Percentiles rank a stretch among this genome's conserved stretches.
phyloP scores from a whole-genome alignment of 2,797 vertebrate species.

The Bradypodion ventrale region DNA sequence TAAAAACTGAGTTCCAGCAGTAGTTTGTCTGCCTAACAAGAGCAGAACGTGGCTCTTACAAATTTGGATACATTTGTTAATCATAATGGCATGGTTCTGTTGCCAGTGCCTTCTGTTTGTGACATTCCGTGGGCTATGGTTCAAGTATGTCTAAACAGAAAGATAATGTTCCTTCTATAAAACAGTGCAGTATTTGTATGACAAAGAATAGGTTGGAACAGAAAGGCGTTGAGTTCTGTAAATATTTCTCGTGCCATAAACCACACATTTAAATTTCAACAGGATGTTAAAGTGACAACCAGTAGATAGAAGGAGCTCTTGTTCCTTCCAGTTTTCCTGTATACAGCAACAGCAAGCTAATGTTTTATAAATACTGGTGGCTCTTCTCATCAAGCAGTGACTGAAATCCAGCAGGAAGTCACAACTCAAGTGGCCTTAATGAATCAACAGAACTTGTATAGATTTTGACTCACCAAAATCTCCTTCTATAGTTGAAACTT shows the following conservation, averaged over 20 bases:
- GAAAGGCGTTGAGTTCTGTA: conserved; percentile 10
- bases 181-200: conserved; percentile 20
- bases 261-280: not conserved
- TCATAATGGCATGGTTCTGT: conserved; percentile 6
- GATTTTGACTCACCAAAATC: no score
- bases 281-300: conserved; percentile 1
- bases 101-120: not conserved
- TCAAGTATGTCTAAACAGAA: conserved; percentile 33
- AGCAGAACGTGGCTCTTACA: not conserved
- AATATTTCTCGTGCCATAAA: conserved; percentile 30
- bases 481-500: no score
- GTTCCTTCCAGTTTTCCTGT: not conserved
- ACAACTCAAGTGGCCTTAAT: no score
- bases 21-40: not conserved
- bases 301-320: conserved; percentile 18
- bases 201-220: conserved; percentile 18
- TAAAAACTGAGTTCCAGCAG: not conserved
- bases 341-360: not conserved
- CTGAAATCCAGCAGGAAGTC: not conserved
- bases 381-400: not conserved
- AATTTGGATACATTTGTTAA: not conserved
- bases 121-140: conserved; percentile 25
- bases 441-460: no score
- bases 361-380: not conserved
- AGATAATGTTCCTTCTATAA: conserved; percentile 12